phyloP scores from a whole-genome alignment of 2,888 invertebrate genomes.

The Nezara viridula region DNA sequence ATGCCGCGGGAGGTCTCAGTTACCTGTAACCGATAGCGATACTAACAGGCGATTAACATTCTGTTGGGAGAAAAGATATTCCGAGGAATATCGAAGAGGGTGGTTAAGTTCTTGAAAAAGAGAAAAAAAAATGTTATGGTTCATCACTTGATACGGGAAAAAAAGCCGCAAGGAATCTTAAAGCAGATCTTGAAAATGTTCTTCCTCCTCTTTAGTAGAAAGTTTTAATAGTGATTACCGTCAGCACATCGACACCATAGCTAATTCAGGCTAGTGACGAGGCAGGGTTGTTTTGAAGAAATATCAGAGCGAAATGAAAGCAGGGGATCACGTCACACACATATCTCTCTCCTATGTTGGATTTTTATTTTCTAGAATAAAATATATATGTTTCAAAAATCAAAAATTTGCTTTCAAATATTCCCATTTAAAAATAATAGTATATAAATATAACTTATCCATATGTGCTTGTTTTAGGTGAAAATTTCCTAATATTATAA shows the following conservation, averaged over 20 bases:
- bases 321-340: neutral
- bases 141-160: constrained; percentile 7
- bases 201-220: constrained; percentile 12
- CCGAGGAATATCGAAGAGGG: neutral
- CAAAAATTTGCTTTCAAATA: neutral
- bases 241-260: neutral
- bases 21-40: neutral
- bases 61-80: neutral
- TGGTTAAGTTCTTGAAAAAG: neutral
- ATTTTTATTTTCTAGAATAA: neutral
- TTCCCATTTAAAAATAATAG: too few species aligned
- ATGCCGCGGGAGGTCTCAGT: neutral
- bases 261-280: neutral
- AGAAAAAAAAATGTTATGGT: neutral
- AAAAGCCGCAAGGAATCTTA: constrained; percentile 7
- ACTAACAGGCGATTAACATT: neutral
- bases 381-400: neutral
- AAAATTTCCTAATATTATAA: too few species aligned
- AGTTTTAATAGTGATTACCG: constrained; percentile 31
- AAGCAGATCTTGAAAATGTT: constrained; percentile 34
- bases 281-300: neutral
- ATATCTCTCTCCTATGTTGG: neutral
- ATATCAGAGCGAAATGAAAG: constrained; percentile 28
- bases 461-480: too few species aligned
- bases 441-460: too few species aligned